Percentiles rank a stretch among this genome's conserved stretches.
Conservation (phyloP, 2,888 invertebrate genomes). For the Phortica okadai region DNA sequence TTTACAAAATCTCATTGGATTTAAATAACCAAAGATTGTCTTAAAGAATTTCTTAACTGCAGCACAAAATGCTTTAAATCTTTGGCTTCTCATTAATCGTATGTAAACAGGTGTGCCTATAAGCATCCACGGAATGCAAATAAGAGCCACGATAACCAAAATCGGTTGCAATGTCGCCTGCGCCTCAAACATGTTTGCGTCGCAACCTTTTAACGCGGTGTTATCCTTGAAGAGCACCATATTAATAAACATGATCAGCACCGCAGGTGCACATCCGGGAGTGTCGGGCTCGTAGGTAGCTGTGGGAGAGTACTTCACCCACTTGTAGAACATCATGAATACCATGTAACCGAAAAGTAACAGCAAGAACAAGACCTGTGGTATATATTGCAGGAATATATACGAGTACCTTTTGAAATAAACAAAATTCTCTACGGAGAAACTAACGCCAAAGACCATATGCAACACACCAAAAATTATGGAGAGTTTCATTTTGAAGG, state of each 20-base stretch:
- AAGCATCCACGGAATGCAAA: constrained; percentile 95
- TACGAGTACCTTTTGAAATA: constrained; percentile 83
- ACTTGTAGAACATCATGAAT: constrained; percentile 93
- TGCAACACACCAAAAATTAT: constrained; percentile 94
- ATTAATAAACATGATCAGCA: constrained; percentile 86
- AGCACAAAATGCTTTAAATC: constrained; percentile 41
- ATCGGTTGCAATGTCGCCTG: constrained; percentile 85
- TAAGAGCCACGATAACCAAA: constrained; percentile 86
- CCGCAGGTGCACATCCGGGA: constrained; percentile 83
- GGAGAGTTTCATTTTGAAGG: constrained; percentile 96
- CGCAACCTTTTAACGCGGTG: constrained; percentile 76
- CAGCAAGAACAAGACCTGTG: constrained; percentile 90
- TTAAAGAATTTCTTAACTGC: no score
- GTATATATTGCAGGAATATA: constrained; percentile 90
- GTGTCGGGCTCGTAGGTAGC: constrained; percentile 64
- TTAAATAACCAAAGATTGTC: no score
- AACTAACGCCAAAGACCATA: constrained; percentile 94
- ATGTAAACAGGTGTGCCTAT: constrained; percentile 91
- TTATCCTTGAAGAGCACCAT: constrained; percentile 83
- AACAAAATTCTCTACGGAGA: constrained; percentile 87
- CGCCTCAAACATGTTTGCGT: constrained; percentile 81
- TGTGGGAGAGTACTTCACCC: constrained; percentile 82
- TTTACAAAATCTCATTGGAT: not conserved
- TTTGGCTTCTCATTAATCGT: constrained; percentile 76
- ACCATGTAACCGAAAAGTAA: constrained; percentile 94